Evolutionary conservation across 2,797 vertebrate species (phyloP).

Genomic region (Scyliorhinus canicula): DNA sequence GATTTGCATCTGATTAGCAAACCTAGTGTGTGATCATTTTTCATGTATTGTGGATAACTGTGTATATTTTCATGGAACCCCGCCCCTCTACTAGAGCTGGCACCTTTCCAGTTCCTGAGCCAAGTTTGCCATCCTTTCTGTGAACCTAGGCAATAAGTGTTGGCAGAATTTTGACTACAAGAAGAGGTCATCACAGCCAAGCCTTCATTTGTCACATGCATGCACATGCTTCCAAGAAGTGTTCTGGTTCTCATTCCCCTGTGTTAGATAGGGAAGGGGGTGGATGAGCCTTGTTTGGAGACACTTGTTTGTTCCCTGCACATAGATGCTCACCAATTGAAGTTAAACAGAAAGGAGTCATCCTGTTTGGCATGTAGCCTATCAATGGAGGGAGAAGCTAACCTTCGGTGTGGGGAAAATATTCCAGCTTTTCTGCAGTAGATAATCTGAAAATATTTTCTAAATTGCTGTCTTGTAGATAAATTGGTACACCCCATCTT

Average conservation of each 20-base stretch:
- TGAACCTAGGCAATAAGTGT: neutral
- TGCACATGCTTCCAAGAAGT: neutral
- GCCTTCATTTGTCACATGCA: neutral
- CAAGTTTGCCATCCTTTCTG: neutral
- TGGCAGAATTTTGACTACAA: neutral
- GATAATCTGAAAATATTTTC: neutral
- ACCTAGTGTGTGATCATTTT: neutral
- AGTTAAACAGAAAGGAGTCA: neutral
- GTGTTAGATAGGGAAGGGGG: neutral
- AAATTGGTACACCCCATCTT: neutral
- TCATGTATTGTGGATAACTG: neutral
- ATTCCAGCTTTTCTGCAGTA: neutral
- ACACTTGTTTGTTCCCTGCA: neutral
- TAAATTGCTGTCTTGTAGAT: neutral
- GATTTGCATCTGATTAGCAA: neutral
- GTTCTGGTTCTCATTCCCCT: too few relatives aligned
- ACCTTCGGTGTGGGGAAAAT: neutral
- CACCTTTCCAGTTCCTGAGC: neutral
- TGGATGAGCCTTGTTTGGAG: neutral
- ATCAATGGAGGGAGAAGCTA: neutral
- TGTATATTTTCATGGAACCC: neutral
- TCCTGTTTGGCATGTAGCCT: neutral
- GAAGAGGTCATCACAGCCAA: neutral
- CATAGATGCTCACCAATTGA: neutral
- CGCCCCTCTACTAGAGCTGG: neutral